Conservation (phyloP, 2,797 vertebrate species). For the Acanthornis magna region DNA sequence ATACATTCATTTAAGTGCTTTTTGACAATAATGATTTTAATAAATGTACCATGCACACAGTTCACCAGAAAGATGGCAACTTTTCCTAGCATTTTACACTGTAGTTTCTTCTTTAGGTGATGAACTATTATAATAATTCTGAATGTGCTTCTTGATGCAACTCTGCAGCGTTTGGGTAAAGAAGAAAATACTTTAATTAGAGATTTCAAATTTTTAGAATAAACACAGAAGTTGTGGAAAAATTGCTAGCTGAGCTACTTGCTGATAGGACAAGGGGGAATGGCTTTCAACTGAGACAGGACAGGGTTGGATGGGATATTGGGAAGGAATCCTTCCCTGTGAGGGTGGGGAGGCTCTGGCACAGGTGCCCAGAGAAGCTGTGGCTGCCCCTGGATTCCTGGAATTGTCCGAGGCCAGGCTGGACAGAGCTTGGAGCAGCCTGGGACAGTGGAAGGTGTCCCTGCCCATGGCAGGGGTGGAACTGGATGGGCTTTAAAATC, state of each 20-base stretch:
- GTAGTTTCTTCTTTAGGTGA: background rate
- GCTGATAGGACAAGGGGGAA: background rate
- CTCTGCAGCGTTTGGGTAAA: background rate
- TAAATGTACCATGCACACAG: background rate
- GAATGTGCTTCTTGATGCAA: background rate
- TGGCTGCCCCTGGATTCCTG: background rate
- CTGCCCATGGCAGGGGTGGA: background rate
- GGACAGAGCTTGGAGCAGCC: rapidly evolving
- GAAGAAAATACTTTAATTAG: background rate
- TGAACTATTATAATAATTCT: background rate
- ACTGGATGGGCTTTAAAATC: rapidly evolving
- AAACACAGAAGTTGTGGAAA: background rate
- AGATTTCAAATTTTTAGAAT: background rate
- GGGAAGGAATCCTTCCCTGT: background rate
- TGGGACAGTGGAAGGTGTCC: rapidly evolving
- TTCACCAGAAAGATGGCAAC: background rate
- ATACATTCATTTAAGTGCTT: background rate
- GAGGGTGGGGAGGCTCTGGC: rapidly evolving
- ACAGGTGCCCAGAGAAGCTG: background rate
- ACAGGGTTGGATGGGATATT: background rate
- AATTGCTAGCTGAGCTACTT: background rate
- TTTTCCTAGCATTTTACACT: background rate
- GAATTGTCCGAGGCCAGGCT: background rate
- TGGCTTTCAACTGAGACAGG: background rate
- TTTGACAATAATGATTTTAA: background rate